A percentile compares a stretch with the other conserved stretches of the same genome.
These are phyloP conservation scores for Saimiri boliviensis DNA, from an alignment of 2,113 vertebrate species.

Conservation along the genomic window DNA sequence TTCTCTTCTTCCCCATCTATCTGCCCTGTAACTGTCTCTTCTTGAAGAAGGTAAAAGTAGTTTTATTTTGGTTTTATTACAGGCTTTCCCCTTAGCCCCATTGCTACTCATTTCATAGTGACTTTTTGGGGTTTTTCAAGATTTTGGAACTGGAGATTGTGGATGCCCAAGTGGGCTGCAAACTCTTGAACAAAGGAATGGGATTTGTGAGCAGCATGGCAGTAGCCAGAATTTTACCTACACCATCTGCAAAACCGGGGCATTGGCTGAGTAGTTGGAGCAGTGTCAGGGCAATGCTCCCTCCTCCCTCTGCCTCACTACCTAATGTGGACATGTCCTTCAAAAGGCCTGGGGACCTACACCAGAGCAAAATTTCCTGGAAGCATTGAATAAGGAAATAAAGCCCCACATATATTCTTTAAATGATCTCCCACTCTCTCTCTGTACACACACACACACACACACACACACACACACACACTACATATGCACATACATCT, in stretches of 20 bases:
- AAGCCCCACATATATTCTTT: background rate
- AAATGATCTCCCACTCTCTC: background rate
- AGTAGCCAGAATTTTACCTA: no score
- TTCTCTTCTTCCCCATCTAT: background rate
- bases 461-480: background rate
- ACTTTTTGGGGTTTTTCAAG: background rate
- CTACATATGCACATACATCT: background rate
- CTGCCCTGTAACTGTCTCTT: background rate
- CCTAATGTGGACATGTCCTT: no score
- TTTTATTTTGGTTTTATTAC: background rate
- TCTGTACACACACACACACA: background rate
- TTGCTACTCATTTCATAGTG: background rate
- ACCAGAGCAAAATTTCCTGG: background rate
- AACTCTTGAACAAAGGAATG: background rate
- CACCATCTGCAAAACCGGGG: background rate
- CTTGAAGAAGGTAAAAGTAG: background rate
- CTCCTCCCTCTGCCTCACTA: background rate
- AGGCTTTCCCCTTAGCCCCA: background rate
- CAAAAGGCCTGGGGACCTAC: background rate
- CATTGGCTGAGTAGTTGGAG: background rate
- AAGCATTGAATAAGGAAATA: background rate
- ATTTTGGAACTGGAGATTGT: background rate
- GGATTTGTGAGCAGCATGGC: background rate
- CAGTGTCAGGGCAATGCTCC: no score
- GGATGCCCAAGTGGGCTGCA: background rate